A percentile compares a stretch with the other conserved stretches of the same genome.
Conservation (phyloP, 1,140 invertebrate species). For the Eumeta japonica region DNA sequence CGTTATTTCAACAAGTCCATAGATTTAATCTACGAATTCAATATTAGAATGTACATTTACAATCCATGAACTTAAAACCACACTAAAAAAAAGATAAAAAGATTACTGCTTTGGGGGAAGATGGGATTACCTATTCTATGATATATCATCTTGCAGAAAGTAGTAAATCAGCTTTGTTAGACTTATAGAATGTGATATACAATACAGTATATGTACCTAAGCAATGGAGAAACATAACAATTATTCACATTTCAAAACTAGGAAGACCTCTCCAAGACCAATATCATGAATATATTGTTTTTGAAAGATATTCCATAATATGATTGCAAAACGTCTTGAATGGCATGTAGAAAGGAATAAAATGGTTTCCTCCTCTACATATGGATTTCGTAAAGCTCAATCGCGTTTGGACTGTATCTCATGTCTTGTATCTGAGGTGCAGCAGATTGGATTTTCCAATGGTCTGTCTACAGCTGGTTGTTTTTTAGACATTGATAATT, state of each 20-base stretch:
- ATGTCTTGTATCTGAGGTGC: slow-evolving; percentile 6
- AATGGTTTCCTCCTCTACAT: not conserved
- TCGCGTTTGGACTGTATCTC: slow-evolving; percentile 8
- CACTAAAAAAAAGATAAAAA: no score
- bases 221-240: slow-evolving; percentile 3
- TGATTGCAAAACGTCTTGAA: slow-evolving; percentile 3
- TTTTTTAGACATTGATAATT: no score
- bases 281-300: no score
- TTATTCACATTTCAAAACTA: slow-evolving; percentile 5
- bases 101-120: slow-evolving; percentile 10
- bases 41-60: no score
- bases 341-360: no score
- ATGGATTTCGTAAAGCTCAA: no score
- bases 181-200: not conserved
- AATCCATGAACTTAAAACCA: no score
- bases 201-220: not conserved
- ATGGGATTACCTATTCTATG: slow-evolving; percentile 15
- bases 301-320: slow-evolving; percentile 7
- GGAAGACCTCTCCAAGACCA: not conserved
- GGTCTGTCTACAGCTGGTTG: slow-evolving; percentile 8
- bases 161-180: not conserved
- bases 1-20: no score
- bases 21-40: no score
- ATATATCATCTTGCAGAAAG: slow-evolving; percentile 6
- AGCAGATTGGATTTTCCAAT: no score